Evolutionary conservation across 2,797 vertebrate genomes (phyloP).

Genomic region (Melanotaenia boesemani): DNA sequence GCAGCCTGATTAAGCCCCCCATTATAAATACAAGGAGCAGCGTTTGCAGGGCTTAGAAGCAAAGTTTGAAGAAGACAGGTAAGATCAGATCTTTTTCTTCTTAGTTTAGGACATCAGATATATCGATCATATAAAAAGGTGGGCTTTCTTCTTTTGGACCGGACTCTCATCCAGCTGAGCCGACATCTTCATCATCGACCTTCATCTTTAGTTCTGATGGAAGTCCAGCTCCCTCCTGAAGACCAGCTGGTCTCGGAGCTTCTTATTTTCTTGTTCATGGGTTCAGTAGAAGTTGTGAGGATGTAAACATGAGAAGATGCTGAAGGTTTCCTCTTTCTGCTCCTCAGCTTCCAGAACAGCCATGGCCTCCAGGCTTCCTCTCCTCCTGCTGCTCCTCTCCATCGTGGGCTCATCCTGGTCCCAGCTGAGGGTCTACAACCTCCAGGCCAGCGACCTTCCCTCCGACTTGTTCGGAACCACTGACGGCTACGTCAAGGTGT

Average conservation of each 20-base stretch:
- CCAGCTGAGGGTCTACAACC: constrained; percentile 49
- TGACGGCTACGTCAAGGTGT: constrained; percentile 67
- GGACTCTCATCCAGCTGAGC: no score
- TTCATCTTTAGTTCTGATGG: no score
- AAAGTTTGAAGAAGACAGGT: constrained; percentile 35
- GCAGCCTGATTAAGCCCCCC: no score
- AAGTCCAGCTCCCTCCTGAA: no score
- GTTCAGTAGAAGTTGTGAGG: no score
- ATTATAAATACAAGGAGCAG: constrained; percentile 33
- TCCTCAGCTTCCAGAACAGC: constrained; percentile 16
- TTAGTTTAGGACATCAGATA: no score
- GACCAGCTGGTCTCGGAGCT: no score
- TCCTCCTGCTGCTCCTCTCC: constrained; percentile 44
- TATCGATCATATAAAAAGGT: no score
- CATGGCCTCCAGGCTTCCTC: constrained; percentile 46
- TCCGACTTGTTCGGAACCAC: constrained; percentile 29
- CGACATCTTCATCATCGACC: no score
- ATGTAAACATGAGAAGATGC: no score
- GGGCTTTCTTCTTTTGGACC: no score
- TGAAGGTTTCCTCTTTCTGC: not conserved
- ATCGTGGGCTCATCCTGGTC: constrained; percentile 12
- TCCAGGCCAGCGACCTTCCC: constrained; percentile 58
- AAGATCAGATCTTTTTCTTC: constrained; percentile 26
- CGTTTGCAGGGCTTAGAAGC: not conserved
- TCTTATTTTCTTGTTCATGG: no score